phyloP scores from a whole-genome alignment of 2,888 invertebrate genomes.

The Linnaemya vulpina region DNA sequence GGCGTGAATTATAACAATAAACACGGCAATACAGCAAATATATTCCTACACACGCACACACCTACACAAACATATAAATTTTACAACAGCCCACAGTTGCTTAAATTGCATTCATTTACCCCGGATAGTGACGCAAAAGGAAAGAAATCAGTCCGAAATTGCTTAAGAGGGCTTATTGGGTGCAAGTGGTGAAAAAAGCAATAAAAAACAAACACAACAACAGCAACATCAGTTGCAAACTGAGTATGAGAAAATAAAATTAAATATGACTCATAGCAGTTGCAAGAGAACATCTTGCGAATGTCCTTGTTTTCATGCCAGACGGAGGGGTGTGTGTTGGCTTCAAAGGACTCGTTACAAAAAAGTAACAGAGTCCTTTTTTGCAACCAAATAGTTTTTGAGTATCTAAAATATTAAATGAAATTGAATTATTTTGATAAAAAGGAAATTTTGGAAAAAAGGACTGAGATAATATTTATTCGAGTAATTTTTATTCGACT shows the following conservation, averaged over 20 bases:
- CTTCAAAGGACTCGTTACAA: constrained; percentile 41
- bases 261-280: constrained; percentile 45
- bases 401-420: neutral
- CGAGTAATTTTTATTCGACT: too few species aligned
- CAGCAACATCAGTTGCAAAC: neutral
- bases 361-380: neutral
- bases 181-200: constrained; percentile 42
- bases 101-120: neutral
- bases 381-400: neutral
- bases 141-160: constrained; percentile 47
- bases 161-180: constrained; percentile 66
- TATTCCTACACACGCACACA: neutral
- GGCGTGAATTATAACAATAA: constrained; percentile 71
- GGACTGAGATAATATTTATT: too few species aligned
- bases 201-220: neutral
- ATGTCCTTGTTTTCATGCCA: neutral
- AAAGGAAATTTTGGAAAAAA: constrained; percentile 11
- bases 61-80: neutral
- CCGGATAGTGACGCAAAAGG: neutral
- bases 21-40: constrained; percentile 45
- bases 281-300: neutral
- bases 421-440: constrained; percentile 30
- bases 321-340: constrained; percentile 27
- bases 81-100: neutral
- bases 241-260: neutral